Evolutionary conservation across 2,888 invertebrate genomes (phyloP), one percentile per base, ranked within the genome.

Genomic region (Villa cingulata): DNA sequence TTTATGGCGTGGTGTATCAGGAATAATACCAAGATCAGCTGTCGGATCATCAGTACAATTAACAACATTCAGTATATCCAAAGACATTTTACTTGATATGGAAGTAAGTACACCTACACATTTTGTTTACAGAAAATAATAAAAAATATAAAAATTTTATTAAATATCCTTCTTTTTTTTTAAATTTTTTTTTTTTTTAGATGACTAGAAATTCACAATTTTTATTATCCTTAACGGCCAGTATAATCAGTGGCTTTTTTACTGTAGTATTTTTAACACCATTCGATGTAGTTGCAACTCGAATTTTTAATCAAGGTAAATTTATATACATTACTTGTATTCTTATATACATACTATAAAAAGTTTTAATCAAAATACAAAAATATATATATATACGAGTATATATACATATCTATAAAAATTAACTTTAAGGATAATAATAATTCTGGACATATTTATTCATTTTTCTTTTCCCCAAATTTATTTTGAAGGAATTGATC

Each of bases 271-370:
- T 77, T 51, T 85, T 90, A 76, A 87, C 89, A 48, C 92, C 91
- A 0, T 83, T 91, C 61, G 91, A 92, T 66, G 83, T 90, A 32
- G 74, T 86, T 54, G 79, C 87, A 41, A 87, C 89, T n/a, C 74
- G 91, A 54, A 74, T 91, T 50, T 91, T 88, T 63, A 91, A 91
- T 70, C 90, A 91, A 78, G 84, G 86, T 80, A 73, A 37, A 23
- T 37, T 45, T 27, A n/a, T n/a, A n/a, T n/a, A n/a, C n/a, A n/a
- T n/a, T n/a, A n/a, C n/a, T n/a, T n/a, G n/a, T n/a, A n/a, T n/a
- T n/a, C n/a, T n/a, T n/a, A n/a, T n/a, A n/a, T n/a, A n/a, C n/a
- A n/a, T n/a, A n/a, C n/a, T n/a, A n/a, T n/a, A n/a, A n/a, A n/a
- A n/a, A n/a, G n/a, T n/a, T n/a, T n/a, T n/a, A n/a, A n/a, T n/a